Base-by-base conservation (phyloP, 2,888 invertebrate genomes). In the Lumbricus terrestris region DNA sequence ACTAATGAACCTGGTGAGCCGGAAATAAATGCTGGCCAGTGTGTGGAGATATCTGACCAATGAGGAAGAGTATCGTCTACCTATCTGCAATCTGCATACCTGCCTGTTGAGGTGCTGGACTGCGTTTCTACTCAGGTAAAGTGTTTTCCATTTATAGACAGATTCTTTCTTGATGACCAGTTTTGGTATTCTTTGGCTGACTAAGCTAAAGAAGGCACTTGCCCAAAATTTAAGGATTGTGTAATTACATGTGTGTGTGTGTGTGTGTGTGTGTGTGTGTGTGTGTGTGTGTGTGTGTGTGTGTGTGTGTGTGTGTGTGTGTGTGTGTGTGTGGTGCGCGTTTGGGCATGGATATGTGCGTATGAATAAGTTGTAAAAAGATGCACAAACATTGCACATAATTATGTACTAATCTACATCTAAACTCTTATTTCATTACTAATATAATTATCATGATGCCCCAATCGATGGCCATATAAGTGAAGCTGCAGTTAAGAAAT, bases 11-110 rank as follows among this genome's bases (percentile, higher is more conserved):
- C 29, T 69, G 69, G 69, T 69, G 69, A 69, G 29, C 69, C n/a
- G 69, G 69, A 69, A 69, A 69, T 69, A 69, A 69, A 69, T 69
- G 69, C 69, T 69, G 69, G n/a, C 69, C 69, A 69, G 69, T n/a
- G 4, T n/a, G 4, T 69, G 11, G 69, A 69, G 69, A 69, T 16
- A n/a, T n/a, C 69, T 69, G 69, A 69, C 69, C 69, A 69, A n/a
- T n/a, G 69, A 69, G 69, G 69, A 29, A 69, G 69, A 8, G n/a
- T 69, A 13, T 69, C 69, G 11, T 11, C 69, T 69, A 69, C 69
- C n/a, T 69, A 69, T 20, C 47, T 47, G 47, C 20, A 15, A 15
- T 47, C 69, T 69, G 29, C n/a, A 11, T 69, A 69, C 69, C 29
- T 69, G 69, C 69, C 69, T 69, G 54, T n/a, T 69, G 69, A 8